phyloP scores from a whole-genome alignment of 2,888 invertebrate species.

The Resseliella maxima region DNA sequence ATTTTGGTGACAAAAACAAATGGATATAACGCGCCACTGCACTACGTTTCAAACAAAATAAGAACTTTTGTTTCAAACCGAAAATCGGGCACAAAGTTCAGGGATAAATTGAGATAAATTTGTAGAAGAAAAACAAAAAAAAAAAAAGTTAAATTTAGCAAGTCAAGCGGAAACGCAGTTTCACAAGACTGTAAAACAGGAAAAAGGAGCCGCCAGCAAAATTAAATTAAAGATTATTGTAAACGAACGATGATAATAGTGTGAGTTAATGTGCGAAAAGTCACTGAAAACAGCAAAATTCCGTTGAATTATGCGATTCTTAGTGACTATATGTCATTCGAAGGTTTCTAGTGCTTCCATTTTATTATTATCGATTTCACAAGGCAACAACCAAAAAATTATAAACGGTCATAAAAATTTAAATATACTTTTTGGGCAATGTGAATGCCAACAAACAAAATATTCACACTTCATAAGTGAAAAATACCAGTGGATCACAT shows the following conservation, averaged over 20 bases:
- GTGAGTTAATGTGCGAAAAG: neutral
- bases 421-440: conserved; percentile 17
- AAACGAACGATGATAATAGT: neutral
- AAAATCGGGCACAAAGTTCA: conserved; percentile 32
- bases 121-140: neutral
- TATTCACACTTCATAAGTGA: neutral
- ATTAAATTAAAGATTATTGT: conserved; percentile 51
- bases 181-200: neutral
- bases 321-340: neutral
- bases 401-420: conserved; percentile 38
- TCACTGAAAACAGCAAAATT: neutral
- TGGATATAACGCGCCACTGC: conserved; percentile 21
- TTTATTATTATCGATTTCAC: neutral
- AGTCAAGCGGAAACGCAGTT: conserved; percentile 38
- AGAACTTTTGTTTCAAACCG: neutral
- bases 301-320: conserved; percentile 5
- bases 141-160: conserved; percentile 49
- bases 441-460: conserved; percentile 45
- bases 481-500: neutral
- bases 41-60: neutral
- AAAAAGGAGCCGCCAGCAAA: neutral
- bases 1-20: conserved; percentile 52
- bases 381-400: neutral
- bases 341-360: too few species aligned
- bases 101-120: conserved; percentile 48